phyloP scores from a whole-genome alignment of 2,113 vertebrate species.

The Onychostoma macrolepis region DNA sequence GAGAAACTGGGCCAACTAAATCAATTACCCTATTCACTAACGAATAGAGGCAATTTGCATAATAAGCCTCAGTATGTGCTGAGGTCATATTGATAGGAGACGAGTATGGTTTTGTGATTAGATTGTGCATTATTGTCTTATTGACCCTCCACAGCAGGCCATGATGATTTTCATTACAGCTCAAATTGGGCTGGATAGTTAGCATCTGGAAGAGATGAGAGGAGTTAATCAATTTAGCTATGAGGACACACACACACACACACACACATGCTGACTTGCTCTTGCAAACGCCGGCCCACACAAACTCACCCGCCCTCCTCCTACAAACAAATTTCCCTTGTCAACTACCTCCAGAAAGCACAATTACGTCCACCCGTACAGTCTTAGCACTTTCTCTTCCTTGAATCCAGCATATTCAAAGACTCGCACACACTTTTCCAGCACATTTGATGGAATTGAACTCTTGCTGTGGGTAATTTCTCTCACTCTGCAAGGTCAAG shows the following conservation, averaged over 20 bases:
- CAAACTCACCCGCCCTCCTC: background rate
- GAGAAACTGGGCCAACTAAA: conserved; percentile 22
- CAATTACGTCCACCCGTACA: conserved; percentile 27
- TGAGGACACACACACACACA: background rate
- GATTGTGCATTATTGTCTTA: conserved; percentile 48
- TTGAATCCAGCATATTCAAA: conserved; percentile 32
- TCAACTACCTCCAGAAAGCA: conserved; percentile 35
- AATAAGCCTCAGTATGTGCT: conserved; percentile 9
- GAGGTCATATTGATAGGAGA: conserved; percentile 32
- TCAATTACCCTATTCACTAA: conserved; percentile 52
- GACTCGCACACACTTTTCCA: conserved; percentile 51
- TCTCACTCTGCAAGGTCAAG: conserved; percentile 80
- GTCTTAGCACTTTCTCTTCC: background rate
- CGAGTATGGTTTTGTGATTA: conserved; percentile 39
- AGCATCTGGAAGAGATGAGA: conserved; percentile 54
- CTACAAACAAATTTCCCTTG: background rate
- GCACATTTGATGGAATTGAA: conserved; percentile 69
- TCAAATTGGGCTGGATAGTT: conserved; percentile 44
- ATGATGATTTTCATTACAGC: conserved; percentile 44
- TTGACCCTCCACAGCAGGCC: conserved; percentile 28
- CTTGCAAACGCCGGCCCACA: background rate
- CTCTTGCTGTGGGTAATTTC: conserved; percentile 72
- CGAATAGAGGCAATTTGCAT: conserved; percentile 45
- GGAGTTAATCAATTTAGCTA: conserved; percentile 50
- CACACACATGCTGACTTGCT: background rate